Evolutionary conservation across 2,888 invertebrate genomes (phyloP).

Genomic region (Orchesella flavescens): DNA sequence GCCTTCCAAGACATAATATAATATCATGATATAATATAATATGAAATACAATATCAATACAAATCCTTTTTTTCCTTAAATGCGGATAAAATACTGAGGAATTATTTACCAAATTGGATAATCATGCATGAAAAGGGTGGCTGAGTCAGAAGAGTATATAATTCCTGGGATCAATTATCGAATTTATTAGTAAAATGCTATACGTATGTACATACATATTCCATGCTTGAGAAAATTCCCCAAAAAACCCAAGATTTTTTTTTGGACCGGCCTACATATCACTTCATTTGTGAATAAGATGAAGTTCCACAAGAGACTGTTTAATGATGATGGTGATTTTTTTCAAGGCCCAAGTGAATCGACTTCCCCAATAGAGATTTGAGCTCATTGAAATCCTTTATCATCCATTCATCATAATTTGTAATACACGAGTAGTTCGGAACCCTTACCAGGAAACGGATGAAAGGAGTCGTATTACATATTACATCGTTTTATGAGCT

Average conservation of each 20-base stretch:
- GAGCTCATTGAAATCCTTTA: neutral
- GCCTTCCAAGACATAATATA: neutral
- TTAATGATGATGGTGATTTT: conserved; percentile 49
- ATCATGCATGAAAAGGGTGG: conserved; percentile 51
- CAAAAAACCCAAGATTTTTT: conserved; percentile 7
- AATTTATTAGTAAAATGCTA: conserved; percentile 28
- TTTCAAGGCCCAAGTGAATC: conserved; percentile 30
- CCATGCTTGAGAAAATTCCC: neutral
- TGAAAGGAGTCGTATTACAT: conserved; percentile 50
- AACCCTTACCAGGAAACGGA: conserved; percentile 49
- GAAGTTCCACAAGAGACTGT: conserved; percentile 33
- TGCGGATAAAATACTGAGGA: conserved; percentile 19
- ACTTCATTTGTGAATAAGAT: neutral
- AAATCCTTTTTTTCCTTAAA: conserved; percentile 10
- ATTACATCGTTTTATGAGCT: conserved; percentile 37
- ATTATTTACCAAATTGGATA: conserved; percentile 51
- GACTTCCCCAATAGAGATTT: conserved; percentile 7
- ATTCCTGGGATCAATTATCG: conserved; percentile 24
- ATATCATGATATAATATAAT: neutral
- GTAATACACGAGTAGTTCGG: neutral
- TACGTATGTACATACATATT: neutral
- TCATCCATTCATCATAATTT: neutral
- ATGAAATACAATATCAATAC: neutral
- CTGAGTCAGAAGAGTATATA: neutral
- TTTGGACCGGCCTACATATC: neutral